These are phyloP conservation scores for Dermolepida albohirtum DNA, from an alignment of 2,888 invertebrate genomes.

Conservation along the genomic window DNA sequence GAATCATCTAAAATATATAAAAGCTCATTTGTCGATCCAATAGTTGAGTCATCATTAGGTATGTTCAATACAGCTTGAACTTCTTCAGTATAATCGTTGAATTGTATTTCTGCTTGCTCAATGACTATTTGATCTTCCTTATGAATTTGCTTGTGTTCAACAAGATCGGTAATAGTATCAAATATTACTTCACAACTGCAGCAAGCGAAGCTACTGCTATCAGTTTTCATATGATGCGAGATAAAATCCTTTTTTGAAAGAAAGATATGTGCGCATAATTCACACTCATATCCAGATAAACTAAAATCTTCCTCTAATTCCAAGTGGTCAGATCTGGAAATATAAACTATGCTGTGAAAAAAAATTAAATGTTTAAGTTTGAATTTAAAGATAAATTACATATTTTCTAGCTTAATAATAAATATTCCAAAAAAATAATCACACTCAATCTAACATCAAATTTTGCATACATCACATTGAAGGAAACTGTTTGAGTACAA, in stretches of 20 bases:
- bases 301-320: constrained; percentile 38
- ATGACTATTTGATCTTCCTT: constrained; percentile 48
- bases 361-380: neutral
- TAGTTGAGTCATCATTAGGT: constrained; percentile 43
- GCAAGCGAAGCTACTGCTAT: constrained; percentile 57
- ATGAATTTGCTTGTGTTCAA: constrained; percentile 60
- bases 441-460: too few species aligned
- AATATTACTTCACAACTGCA: constrained; percentile 59
- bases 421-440: too few species aligned
- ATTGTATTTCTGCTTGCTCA: constrained; percentile 39
- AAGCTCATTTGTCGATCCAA: constrained; percentile 55
- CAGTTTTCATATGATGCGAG: constrained; percentile 58
- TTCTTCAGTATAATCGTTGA: constrained; percentile 48
- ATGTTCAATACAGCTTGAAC: constrained; percentile 53
- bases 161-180: constrained; percentile 56
- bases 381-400: too few species aligned
- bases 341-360: constrained; percentile 41
- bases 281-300: constrained; percentile 57
- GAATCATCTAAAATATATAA: constrained; percentile 60
- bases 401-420: too few species aligned
- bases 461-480: constrained; percentile 12
- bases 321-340: constrained; percentile 53
- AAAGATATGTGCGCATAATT: constrained; percentile 59
- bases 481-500: neutral
- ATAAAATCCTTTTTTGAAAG: constrained; percentile 57